These are phyloP conservation scores for Eudasyphora cyanicolor DNA, from an alignment of 2,888 invertebrate genomes.

Conservation along the genomic window DNA sequence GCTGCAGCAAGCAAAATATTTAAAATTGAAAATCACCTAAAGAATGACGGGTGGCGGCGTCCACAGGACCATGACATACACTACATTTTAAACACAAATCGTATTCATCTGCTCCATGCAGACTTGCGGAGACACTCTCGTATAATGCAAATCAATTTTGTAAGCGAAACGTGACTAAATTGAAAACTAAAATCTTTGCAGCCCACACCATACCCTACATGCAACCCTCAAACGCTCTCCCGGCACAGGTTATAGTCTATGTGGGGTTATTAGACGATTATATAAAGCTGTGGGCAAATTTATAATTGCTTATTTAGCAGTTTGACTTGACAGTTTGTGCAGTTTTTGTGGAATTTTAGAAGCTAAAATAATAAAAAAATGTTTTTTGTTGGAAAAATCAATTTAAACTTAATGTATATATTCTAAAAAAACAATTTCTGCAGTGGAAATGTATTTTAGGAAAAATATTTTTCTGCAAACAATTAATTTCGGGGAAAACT, in stretches of 20 bases:
- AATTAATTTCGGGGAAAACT: no score
- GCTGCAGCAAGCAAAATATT: constrained; percentile 11
- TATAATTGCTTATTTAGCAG: not conserved
- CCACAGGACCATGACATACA: constrained; percentile 27
- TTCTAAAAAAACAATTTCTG: no score
- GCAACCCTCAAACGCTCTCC: no score
- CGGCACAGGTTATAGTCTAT: not conserved
- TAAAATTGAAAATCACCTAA: constrained; percentile 15
- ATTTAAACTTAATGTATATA: no score
- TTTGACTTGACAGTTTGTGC: not conserved
- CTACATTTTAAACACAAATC: not conserved
- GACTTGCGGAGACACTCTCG: not conserved
- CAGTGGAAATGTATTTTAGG: no score
- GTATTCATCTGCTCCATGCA: not conserved
- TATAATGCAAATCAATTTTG: constrained; percentile 40
- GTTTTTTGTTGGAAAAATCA: no score
- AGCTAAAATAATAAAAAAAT: no score
- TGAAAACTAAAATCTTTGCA: constrained; percentile 16
- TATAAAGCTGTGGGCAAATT: not conserved
- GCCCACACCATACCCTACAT: not conserved
- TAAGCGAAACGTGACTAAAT: constrained; percentile 47
- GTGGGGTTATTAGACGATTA: not conserved
- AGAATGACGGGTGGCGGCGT: constrained; percentile 1
- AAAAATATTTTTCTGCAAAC: no score
- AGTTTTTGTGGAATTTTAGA: no score